These are phyloP conservation scores for Ornithoptera priamus DNA, from an alignment of 2,888 invertebrate genomes.

Conservation along the genomic window DNA sequence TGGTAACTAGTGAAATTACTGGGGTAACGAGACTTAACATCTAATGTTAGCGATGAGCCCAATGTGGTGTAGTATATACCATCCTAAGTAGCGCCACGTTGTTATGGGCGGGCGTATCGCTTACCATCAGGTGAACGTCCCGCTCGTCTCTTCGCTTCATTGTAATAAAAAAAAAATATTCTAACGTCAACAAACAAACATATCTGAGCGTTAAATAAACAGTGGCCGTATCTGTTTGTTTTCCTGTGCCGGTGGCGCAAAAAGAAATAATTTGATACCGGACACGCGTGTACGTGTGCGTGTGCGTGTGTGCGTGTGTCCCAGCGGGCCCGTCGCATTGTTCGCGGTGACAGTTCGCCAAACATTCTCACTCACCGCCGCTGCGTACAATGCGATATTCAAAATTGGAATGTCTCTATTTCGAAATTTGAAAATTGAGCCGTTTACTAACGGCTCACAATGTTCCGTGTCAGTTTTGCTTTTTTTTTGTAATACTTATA, in stretches of 20 bases:
- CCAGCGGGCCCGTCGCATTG: conserved; percentile 53
- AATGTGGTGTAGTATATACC: too few species aligned
- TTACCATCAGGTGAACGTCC: too few species aligned
- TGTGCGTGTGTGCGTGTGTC: conserved; percentile 37
- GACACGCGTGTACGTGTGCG: conserved; percentile 47
- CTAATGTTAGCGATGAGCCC: too few species aligned
- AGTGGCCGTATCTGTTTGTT: conserved; percentile 45
- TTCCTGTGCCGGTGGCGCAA: conserved; percentile 37
- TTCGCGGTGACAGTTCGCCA: conserved; percentile 61
- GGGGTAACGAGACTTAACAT: too few species aligned
- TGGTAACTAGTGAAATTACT: too few species aligned
- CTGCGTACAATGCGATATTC: conserved; percentile 42
- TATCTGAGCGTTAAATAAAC: conserved; percentile 20
- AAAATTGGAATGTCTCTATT: conserved; percentile 61
- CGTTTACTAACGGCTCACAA: conserved; percentile 14
- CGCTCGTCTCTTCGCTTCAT: too few species aligned
- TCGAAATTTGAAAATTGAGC: conserved; percentile 39
- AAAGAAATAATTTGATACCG: conserved; percentile 54
- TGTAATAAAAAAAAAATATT: background rate
- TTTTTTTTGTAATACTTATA: background rate
- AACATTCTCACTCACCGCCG: conserved; percentile 47
- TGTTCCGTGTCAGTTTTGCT: background rate
- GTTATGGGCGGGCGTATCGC: too few species aligned
- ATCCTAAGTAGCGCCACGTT: too few species aligned
- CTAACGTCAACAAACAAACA: conserved; percentile 50